phyloP scores from a whole-genome alignment of 2,888 invertebrate genomes.

The Eristalis arbustorum region DNA sequence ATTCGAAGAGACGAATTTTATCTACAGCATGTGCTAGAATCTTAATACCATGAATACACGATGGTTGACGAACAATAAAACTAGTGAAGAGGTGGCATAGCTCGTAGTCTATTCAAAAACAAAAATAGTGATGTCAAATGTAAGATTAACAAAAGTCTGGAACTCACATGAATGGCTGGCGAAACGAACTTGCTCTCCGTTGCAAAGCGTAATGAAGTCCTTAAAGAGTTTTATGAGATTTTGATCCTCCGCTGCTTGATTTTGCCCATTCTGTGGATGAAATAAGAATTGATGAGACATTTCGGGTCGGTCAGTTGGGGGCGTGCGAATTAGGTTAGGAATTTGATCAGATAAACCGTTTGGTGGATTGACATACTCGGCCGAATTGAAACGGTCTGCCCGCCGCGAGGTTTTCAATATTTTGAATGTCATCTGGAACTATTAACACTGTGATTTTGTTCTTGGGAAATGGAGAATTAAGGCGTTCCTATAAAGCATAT shows the following conservation, averaged over 20 bases:
- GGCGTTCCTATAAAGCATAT: background rate
- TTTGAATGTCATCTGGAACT: background rate
- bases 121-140: background rate
- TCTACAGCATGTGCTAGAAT: conserved; percentile 91
- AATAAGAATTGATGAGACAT: background rate
- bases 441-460: background rate
- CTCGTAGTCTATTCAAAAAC: conserved; percentile 87
- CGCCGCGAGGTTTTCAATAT: background rate
- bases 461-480: background rate
- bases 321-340: background rate
- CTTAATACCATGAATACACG: conserved; percentile 89
- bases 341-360: background rate
- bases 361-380: background rate
- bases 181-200: conserved; percentile 93
- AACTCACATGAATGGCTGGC: conserved; percentile 91
- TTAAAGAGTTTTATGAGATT: conserved; percentile 86
- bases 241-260: conserved; percentile 74
- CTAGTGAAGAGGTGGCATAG: conserved; percentile 92
- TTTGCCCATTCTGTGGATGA: conserved; percentile 73
- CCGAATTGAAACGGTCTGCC: background rate
- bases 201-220: conserved; percentile 92
- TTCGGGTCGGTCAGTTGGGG: too few relatives aligned
- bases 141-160: background rate
- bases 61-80: conserved; percentile 88
- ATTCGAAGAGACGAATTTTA: conserved; percentile 92